A percentile compares a stretch with the other conserved stretches of the same genome.
Conservation (phyloP, 1,140 invertebrate species). For the Campoletis sonorensis region DNA sequence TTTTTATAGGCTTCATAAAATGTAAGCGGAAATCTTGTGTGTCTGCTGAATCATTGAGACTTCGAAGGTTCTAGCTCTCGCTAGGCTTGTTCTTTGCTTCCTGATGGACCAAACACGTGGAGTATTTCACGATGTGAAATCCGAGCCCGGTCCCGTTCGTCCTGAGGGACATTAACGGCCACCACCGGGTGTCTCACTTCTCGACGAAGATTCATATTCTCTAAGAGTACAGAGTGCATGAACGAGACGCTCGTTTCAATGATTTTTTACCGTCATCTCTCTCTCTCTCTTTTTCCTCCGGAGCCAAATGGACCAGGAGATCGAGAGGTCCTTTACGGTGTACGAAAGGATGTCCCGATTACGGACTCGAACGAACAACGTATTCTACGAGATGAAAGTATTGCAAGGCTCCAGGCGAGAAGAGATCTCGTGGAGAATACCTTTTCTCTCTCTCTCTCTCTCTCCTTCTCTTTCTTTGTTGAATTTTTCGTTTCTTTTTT, state of each 20-base stretch:
- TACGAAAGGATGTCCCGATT: neutral
- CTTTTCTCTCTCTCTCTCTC: neutral
- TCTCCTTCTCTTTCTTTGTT: neutral
- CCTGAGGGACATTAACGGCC: conserved; percentile 33
- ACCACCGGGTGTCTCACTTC: conserved; percentile 1
- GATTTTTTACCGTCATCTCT: neutral
- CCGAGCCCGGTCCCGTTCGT: conserved; percentile 39
- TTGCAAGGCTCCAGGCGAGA: neutral
- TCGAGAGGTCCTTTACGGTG: neutral
- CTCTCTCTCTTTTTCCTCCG: neutral
- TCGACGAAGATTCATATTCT: conserved; percentile 37
- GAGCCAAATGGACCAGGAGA: too few species aligned
- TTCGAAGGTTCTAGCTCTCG: neutral
- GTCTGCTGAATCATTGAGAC: conserved; percentile 16
- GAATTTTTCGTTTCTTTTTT: neutral
- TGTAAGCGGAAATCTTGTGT: neutral
- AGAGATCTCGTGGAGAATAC: conserved; percentile 1
- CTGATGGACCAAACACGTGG: neutral
- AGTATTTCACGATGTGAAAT: conserved; percentile 33
- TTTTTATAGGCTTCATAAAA: neutral
- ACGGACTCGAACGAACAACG: conserved; percentile 14
- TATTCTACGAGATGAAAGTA: conserved; percentile 7
- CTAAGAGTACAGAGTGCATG: neutral
- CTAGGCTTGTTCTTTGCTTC: neutral
- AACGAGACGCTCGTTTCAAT: neutral